Evolutionary conservation across 2,113 vertebrate species (phyloP).

Genomic region (Dicrurus megarhynchus): DNA sequence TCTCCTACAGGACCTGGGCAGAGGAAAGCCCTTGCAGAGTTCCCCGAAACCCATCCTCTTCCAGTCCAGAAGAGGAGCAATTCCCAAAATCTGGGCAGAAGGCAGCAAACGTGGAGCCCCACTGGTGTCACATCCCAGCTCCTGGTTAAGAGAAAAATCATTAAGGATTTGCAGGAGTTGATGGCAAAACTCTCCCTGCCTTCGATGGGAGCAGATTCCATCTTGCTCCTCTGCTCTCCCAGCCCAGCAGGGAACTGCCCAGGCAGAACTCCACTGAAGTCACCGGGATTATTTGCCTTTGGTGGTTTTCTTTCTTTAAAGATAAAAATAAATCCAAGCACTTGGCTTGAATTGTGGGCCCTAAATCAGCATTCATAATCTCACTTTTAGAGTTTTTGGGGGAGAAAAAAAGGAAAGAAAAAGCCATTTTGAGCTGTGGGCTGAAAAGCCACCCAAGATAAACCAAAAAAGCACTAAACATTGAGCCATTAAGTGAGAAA

Average conservation of each 20-base stretch:
- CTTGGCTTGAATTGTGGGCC: not conserved
- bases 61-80: not conserved
- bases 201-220: not conserved
- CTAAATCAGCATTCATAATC: not conserved
- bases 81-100: not conserved
- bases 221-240: not conserved
- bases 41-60: not conserved
- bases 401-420: not conserved
- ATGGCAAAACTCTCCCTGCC: not conserved
- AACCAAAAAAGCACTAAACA: not conserved
- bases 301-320: not conserved
- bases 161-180: rapidly evolving
- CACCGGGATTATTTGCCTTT: not conserved
- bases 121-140: not conserved
- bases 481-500: not conserved
- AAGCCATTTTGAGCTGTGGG: not conserved
- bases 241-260: not conserved
- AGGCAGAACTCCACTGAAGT: not conserved
- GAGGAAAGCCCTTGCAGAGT: not conserved
- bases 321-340: not conserved
- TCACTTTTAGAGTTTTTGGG: not conserved
- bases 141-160: not conserved
- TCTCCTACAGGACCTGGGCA: not conserved
- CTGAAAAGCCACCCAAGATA: not conserved
- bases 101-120: not conserved